A percentile compares a stretch with the other conserved stretches of the same genome.
Evolutionary conservation across 1,140 invertebrate species (phyloP).

Genomic region (Gonioctena quinquepunctata): DNA sequence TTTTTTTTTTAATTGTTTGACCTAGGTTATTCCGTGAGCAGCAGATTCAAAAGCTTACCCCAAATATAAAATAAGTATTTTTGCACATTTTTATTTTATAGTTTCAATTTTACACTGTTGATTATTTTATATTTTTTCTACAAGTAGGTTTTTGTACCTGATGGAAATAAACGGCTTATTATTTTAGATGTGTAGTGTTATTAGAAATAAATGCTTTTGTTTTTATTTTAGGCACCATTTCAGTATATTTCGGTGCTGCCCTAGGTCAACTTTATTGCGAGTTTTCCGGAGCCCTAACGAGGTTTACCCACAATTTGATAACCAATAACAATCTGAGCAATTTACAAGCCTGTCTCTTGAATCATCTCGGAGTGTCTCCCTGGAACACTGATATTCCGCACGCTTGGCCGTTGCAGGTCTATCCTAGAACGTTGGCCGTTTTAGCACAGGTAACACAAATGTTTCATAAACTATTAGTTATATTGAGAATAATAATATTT

Average conservation of each 20-base stretch:
- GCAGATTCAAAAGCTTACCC: too few relatives aligned
- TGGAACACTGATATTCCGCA: slow-evolving; percentile 65
- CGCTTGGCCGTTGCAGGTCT: slow-evolving; percentile 82
- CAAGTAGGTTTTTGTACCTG: too few relatives aligned
- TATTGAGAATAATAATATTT: not conserved
- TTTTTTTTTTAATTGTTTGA: too few relatives aligned
- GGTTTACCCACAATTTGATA: slow-evolving; percentile 83
- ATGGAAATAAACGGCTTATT: too few relatives aligned
- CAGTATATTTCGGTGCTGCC: slow-evolving; percentile 70
- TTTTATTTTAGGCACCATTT: slow-evolving; percentile 63
- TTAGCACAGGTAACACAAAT: slow-evolving; percentile 64
- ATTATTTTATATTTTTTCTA: too few relatives aligned
- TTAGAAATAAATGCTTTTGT: too few relatives aligned
- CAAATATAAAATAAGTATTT: too few relatives aligned
- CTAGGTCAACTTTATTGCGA: slow-evolving; percentile 74
- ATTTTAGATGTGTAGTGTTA: too few relatives aligned
- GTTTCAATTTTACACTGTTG: too few relatives aligned
- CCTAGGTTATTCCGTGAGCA: too few relatives aligned
- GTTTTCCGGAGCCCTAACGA: slow-evolving; percentile 77
- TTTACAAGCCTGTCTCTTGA: slow-evolving; percentile 73
- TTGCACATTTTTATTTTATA: too few relatives aligned
- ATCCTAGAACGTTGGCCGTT: slow-evolving; percentile 75
- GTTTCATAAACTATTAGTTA: not conserved
- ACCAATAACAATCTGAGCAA: slow-evolving; percentile 71
- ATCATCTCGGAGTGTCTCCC: slow-evolving; percentile 77